Conservation (phyloP, 1,140 invertebrate species). For the Meloidogyne chitwoodi region DNA sequence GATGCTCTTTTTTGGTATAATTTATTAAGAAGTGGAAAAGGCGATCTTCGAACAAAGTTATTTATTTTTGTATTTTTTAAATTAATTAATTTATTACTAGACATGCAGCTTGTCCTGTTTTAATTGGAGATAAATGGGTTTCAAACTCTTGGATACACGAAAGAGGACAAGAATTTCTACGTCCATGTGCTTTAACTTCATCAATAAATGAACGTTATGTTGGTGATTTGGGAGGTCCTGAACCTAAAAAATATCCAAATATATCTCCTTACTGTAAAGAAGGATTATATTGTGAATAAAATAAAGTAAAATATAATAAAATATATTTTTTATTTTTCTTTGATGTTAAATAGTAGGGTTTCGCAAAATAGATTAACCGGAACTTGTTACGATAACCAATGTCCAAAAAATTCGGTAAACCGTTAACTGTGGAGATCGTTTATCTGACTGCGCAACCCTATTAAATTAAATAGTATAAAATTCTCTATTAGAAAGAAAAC, state of each 20-base stretch:
- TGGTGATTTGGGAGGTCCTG: conserved; percentile 54
- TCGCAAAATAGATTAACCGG: too few relatives aligned
- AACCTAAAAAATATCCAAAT: conserved; percentile 39
- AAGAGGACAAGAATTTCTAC: conserved; percentile 80
- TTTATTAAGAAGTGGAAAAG: conserved; percentile 80
- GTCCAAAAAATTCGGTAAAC: too few relatives aligned
- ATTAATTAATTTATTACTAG: conserved; percentile 65
- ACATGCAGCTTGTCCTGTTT: conserved; percentile 87
- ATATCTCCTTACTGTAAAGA: conserved; percentile 41
- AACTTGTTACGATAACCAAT: too few relatives aligned
- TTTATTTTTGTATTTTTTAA: conserved; percentile 38
- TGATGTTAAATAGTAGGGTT: too few relatives aligned
- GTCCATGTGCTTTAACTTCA: conserved; percentile 69
- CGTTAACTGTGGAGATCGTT: too few relatives aligned
- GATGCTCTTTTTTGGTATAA: conserved; percentile 94
- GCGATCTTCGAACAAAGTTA: conserved; percentile 77
- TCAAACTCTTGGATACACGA: conserved; percentile 99
- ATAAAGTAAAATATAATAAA: neutral
- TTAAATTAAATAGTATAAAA: too few relatives aligned
- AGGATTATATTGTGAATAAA: neutral
- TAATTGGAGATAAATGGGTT: conserved; percentile 96
- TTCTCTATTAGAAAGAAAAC: too few relatives aligned
- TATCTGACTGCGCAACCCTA: too few relatives aligned
- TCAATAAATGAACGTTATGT: conserved; percentile 50
- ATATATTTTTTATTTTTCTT: too few relatives aligned